Evolutionary conservation across 2,888 invertebrate genomes (phyloP), one percentile per base, ranked within the genome.

Genomic region (Muscina levida): DNA sequence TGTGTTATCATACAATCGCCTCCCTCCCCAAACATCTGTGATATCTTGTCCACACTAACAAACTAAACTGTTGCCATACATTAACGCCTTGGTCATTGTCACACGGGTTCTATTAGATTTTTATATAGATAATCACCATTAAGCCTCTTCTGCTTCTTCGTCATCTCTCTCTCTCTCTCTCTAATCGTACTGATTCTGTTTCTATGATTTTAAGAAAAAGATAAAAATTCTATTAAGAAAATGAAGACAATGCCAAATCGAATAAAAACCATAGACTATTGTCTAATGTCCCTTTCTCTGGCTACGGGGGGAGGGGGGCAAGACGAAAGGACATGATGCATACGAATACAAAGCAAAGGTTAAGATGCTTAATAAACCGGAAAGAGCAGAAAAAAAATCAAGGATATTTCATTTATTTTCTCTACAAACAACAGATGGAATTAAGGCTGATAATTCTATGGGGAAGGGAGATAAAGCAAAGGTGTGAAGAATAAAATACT

Each of bases 171-270:
- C n/a, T n/a, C n/a, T n/a, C n/a, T n/a, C n/a, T n/a, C n/a, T n/a
- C n/a, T n/a, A n/a, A n/a, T n/a, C n/a, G n/a, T n/a, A n/a, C 59
- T 72, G 48, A 17, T 48, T 74, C 24, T 46, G 39, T 71, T 31
- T 26, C 48, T 57, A 59, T 56, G 79, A 82, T 79, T 82, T 76
- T 53, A 79, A 84, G 85, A 10, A 87, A 86, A 84, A 87, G 88
- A 88, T 89, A 89, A 88, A 86, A 89, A 87, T 88, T 89, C 90
- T 89, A 89, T 89, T 89, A 89, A 89, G 89, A 87, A 89, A 89
- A 89, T 89, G 89, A 62, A 59, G 62, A 89, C 88, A 62, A 62
- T 57, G 6, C 57, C 22, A 17, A n/a, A 13, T 11, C 10, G 62
- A 59, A 59, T 37, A 39, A 87, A 87, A 89, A 88, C 89, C 88